Base-by-base conservation (phyloP, 2,113 vertebrate species). In the Nanorana parkeri region DNA sequence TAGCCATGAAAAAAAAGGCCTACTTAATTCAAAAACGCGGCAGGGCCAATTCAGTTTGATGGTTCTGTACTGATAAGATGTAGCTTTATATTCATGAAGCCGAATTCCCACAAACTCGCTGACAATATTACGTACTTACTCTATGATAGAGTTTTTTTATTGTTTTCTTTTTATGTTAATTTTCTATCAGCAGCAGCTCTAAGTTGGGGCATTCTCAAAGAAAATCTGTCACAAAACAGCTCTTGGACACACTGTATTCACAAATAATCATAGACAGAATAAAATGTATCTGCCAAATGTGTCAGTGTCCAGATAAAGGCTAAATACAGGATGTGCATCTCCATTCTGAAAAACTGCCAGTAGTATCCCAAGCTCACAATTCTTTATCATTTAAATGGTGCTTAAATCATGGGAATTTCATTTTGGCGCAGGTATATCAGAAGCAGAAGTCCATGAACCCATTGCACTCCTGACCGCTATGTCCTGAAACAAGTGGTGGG, bases 81-180 rank as follows among this genome's bases (percentile, higher is more conserved):
- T 69, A 56, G n/a, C 64, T 69, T 69, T 79, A 47, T 68, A 68
- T 78, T 78, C 77, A 54, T 68, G 77, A 78, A 78, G 64, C 19
- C 11, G 51, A 68, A n/a, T 66, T 21, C 21, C 24, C 5, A 52
- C 20, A 56, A 36, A 60, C 55, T 23, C 21, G 29, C 54, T 17
- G 36, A 32, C 71, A 74, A 60, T 74, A 60, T 74, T 36, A n/a
- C 21, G n/a, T 55, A 36, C 71, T 74, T 21, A 36, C 55, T 61
- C 26, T 28, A 47, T 60, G 72, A 75, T 75, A 32, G 55, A 75
- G 17, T 11, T 23, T 63, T 21, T 23, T 23, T 63, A 23, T 61
- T 60, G 58, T 58, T 58, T 13, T 10, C 21, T 36, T 60, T 61
- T 75, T 16, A 36, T 21, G 2, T 17, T 13, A 41, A 60, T 75